phyloP scores from a whole-genome alignment of 1,140 invertebrate species.

The Elymnias hypermnestra region DNA sequence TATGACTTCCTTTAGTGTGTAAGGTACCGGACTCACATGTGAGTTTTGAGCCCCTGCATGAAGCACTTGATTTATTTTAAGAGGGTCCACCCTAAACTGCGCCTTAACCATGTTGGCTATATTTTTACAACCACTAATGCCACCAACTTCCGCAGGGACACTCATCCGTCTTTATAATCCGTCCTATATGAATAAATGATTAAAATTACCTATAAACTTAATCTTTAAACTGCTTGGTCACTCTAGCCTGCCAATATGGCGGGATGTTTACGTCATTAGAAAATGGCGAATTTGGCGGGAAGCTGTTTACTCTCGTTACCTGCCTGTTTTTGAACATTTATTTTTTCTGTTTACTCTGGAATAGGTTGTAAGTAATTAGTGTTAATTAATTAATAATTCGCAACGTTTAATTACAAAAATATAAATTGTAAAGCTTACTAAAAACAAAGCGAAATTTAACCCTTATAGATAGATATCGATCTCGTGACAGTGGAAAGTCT shows the following conservation, averaged over 20 bases:
- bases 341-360: conserved; percentile 1
- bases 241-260: conserved; percentile 8
- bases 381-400: neutral
- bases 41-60: no score
- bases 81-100: neutral
- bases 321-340: conserved; percentile 4
- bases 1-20: neutral
- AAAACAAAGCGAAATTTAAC: no score
- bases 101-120: neutral
- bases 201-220: no score
- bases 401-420: neutral
- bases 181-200: no score
- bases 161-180: neutral
- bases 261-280: conserved; percentile 25
- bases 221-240: conserved; percentile 7
- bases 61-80: neutral
- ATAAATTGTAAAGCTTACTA: no score
- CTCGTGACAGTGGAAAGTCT: no score
- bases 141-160: neutral
- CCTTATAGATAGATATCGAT: no score
- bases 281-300: conserved; percentile 18
- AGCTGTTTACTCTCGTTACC: conserved; percentile 7
- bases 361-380: neutral
- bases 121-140: neutral
- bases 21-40: neutral